A percentile compares a stretch with the other conserved stretches of the same genome.
These are phyloP conservation scores for Drosophila tanythrix DNA, from an alignment of 2,888 invertebrate genomes.

Conservation along the genomic window DNA sequence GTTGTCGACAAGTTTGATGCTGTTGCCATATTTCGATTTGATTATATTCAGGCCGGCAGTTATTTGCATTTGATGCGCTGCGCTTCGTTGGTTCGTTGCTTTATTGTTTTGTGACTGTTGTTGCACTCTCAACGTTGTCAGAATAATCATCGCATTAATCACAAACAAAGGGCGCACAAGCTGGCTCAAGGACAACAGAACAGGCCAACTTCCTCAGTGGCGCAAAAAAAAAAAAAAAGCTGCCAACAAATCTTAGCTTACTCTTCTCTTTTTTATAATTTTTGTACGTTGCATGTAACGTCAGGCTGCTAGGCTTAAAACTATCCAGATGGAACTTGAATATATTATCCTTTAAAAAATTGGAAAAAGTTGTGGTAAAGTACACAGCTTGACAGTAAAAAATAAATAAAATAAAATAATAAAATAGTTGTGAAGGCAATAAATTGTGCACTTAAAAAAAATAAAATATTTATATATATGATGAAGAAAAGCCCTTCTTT, in stretches of 20 bases:
- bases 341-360: neutral
- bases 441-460: no score
- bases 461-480: no score
- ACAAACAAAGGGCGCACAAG: constrained; percentile 56
- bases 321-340: neutral
- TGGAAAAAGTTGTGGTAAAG: no score
- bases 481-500: no score
- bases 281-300: neutral
- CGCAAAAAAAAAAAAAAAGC: neutral
- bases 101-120: neutral
- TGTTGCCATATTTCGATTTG: constrained; percentile 72
- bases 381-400: neutral
- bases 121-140: constrained; percentile 59
- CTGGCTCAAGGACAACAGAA: constrained; percentile 55
- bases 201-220: constrained; percentile 32
- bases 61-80: constrained; percentile 75
- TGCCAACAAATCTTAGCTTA: constrained; percentile 11
- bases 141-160: constrained; percentile 71
- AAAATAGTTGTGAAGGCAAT: neutral
- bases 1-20: constrained; percentile 65
- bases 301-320: neutral
- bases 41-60: constrained; percentile 70
- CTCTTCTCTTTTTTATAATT: neutral
- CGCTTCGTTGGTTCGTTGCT: constrained; percentile 42
- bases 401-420: neutral